Base-by-base conservation (phyloP, 1,140 invertebrate genomes). In the Agrypnia vestita region DNA sequence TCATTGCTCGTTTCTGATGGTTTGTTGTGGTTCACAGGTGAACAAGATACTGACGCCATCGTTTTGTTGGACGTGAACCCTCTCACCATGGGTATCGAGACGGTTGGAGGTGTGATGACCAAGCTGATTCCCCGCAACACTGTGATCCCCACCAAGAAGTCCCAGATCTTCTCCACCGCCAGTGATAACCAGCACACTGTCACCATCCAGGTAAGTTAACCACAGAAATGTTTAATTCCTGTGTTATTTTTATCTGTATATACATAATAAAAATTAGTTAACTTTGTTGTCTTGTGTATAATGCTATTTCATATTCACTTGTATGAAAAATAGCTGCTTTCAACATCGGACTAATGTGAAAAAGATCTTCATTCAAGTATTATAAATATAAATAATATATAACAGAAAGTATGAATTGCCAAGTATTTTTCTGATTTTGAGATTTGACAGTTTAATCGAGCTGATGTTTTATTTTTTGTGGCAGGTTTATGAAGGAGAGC, bases 91-190 rank as follows among this genome's bases (percentile, higher is more conserved):
- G 98, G 98, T 90, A 99, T 99, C 86, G 98, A 99, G 91, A 99
- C 98, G 80, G 98, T 99, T 77, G 98, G 98, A 80, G 98, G 98
- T 82, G 98, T 99, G 11, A 99, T 99, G 98, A 99, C 98, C 80
- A 99, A 99, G 88, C 91, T 99, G 25, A 99, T 99, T 87, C 95
- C 97, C 74, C 92, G 98, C 85, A 99, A 99, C 91, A 99, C 98
- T 59, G 98, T 99, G 53, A 99, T 99, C 84, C 98, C 98, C 15
- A 99, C 98, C n/a, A 99, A 99, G 91, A 99, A 99, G 87, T 98
- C 97, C 6, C 98, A 99, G 87, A 98, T 99, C 84, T 99, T 99
- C 93, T 99, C 97, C 0, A 99, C 98, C 10, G 98, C 98, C 56
- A 97, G 97, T 15, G 98, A 99, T 86, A 99, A 99, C 87, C 98